These are phyloP conservation scores for Heliothis peltigera DNA, from an alignment of 2,888 invertebrate species.

Conservation along the genomic window DNA sequence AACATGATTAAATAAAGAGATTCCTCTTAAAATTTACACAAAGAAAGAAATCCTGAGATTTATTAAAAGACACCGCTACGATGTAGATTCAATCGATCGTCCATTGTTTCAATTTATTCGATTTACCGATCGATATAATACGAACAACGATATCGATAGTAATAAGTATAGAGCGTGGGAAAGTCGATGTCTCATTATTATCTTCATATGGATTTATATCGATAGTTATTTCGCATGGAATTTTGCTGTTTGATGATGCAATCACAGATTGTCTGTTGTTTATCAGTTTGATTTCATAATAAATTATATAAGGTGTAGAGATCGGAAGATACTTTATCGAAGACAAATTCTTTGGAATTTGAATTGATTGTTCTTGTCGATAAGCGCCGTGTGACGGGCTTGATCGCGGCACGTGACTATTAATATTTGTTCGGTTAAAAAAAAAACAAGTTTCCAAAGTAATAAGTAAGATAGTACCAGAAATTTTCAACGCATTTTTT, in stretches of 20 bases:
- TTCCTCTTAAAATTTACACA: constrained; percentile 61
- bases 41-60: constrained; percentile 55
- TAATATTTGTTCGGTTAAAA: too few relatives aligned
- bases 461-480: too few relatives aligned
- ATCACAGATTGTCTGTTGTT: not conserved
- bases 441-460: too few relatives aligned
- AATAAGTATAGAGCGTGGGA: constrained; percentile 48
- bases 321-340: not conserved
- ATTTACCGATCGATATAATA: constrained; percentile 61
- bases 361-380: not conserved
- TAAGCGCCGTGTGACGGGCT: not conserved
- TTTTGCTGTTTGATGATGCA: not conserved
- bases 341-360: not conserved
- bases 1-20: not conserved
- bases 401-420: not conserved
- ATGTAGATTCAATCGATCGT: constrained; percentile 62
- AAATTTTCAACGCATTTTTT: too few relatives aligned
- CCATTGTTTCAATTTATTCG: constrained; percentile 71
- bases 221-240: constrained; percentile 7
- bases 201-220: constrained; percentile 3
- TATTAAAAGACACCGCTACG: constrained; percentile 61
- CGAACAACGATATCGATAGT: constrained; percentile 10
- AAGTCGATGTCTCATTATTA: constrained; percentile 24
- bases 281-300: not conserved
- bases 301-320: not conserved